These are phyloP conservation scores for Pseudochaenichthys georgianus DNA, from an alignment of 2,797 vertebrate genomes.

Conservation along the genomic window DNA sequence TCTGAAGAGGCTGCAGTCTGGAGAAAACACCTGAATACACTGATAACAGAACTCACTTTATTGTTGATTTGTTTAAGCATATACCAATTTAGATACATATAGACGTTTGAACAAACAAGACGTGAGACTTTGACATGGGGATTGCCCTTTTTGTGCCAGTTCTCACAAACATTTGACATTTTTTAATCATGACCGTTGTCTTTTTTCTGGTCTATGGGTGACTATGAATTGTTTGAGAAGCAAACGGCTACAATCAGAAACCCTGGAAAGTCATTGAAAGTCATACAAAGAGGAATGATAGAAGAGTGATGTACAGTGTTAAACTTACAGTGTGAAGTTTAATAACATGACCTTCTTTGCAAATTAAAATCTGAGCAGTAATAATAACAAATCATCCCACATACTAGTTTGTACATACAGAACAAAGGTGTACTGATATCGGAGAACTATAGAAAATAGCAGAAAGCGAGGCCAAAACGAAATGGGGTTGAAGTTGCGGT, in stretches of 20 bases:
- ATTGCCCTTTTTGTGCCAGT: no score
- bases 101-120: background rate
- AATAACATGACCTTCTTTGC: no score
- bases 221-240: background rate
- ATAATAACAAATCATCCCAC: no score
- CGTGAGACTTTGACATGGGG: background rate
- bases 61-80: background rate
- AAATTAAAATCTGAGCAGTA: background rate
- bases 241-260: background rate
- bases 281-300: no score
- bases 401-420: background rate
- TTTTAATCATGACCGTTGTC: no score
- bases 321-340: no score
- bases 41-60: background rate
- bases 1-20: conserved; percentile 3
- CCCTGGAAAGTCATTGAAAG: background rate
- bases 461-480: no score
- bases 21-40: conserved; percentile 12
- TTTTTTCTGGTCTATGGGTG: no score
- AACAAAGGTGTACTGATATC: background rate
- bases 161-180: no score
- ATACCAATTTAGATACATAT: background rate
- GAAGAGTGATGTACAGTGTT: no score
- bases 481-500: no score
- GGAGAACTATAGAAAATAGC: no score